Evolutionary conservation across 2,797 vertebrate genomes (phyloP), one percentile per base, ranked within the genome.

Genomic region (Pseudomugil tenellus): DNA sequence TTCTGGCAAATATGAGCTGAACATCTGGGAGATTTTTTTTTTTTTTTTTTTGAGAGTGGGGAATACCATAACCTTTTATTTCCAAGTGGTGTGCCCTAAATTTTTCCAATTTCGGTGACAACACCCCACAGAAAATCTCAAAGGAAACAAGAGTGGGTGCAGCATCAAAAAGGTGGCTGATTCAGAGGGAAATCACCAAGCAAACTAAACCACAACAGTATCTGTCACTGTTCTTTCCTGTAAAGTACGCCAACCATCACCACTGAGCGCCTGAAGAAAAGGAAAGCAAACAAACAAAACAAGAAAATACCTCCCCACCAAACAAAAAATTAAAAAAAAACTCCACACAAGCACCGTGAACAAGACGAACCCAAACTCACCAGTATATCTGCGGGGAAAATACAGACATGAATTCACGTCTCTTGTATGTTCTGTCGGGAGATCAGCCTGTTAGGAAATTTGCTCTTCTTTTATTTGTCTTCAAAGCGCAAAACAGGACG

Each of bases 371-470:
- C 74, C 60, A 29, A 58, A 91, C 92, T 93, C 80, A 94, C 93
- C 92, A 87, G 84, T 90, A 92, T 34, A 88, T 83, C 60, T 87
- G 85, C 57, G 88, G 79, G 63, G 86, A 77, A 83, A 87, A 89
- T 72, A 88, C 90, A 93, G 92, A 92, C 92, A 94, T 94, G 87
- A 92, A 94, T 89, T 92, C 90, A 86, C 92, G 89, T 88, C 89
- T 91, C 89, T 88, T 70, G 84, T 67, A 75, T 76, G 51, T 77
- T 76, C 73, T 72, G 74, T 43, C 79, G 81, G 79, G 54, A 66
- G 81, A 84, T 31, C 31, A 58, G 62, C 65, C 48, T 11, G 29
- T 54, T 43, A 62, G 77, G n/a, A n/a, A n/a, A n/a, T n/a, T n/a
- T n/a, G n/a, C n/a, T n/a, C 72, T 74, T 77, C 14, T 35, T n/a